phyloP scores from a whole-genome alignment of 2,797 vertebrate genomes.

The Liparis tanakae region DNA sequence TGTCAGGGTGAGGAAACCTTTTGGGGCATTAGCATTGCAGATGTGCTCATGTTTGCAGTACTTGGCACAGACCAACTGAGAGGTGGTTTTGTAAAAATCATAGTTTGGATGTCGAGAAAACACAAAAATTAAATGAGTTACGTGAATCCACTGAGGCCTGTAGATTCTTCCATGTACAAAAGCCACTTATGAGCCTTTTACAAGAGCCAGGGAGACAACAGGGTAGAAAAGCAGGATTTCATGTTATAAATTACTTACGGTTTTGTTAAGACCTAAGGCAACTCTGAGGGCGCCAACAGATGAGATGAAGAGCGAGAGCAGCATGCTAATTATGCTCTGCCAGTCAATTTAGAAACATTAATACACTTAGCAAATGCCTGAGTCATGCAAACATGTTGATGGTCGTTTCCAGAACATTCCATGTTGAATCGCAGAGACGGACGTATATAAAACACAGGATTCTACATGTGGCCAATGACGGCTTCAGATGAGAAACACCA shows the following conservation, averaged over 20 bases:
- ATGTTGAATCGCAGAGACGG: background rate
- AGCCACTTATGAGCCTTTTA: background rate
- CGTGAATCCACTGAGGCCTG: background rate
- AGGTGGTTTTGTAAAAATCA: constrained; percentile 11
- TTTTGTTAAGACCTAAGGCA: constrained; percentile 4
- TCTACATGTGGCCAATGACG: background rate
- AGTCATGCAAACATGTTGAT: constrained; percentile 8
- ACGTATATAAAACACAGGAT: background rate
- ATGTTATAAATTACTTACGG: constrained; percentile 2
- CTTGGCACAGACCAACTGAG: constrained; percentile 29
- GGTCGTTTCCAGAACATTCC: constrained; percentile 13
- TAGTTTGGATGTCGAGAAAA: background rate
- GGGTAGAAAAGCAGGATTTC: background rate
- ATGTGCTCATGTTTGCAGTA: constrained; percentile 44
- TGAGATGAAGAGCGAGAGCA: background rate
- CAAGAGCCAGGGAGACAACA: background rate
- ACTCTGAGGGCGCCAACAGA: background rate
- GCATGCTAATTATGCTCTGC: background rate
- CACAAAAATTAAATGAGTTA: background rate
- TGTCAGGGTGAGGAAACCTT: constrained; percentile 49
- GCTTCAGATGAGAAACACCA: background rate
- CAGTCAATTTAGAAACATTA: background rate
- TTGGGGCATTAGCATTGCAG: constrained; percentile 47
- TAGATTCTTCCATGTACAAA: constrained; percentile 1
- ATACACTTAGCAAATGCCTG: constrained; percentile 2